phyloP scores from a whole-genome alignment of 2,797 vertebrate genomes.

The Protonibea diacanthus region DNA sequence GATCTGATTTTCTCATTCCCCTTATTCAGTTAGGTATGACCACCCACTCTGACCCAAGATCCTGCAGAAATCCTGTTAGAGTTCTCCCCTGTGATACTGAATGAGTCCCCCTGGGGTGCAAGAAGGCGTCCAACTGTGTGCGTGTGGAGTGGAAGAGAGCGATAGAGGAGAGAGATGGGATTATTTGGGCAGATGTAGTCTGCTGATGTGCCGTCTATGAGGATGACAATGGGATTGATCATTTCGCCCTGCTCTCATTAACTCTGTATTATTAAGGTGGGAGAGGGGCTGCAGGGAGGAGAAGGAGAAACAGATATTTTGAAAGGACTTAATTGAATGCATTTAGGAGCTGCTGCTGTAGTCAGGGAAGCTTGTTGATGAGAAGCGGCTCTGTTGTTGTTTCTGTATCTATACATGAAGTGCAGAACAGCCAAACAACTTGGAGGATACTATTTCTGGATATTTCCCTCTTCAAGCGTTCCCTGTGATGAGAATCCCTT shows the following conservation, averaged over 20 bases:
- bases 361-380: conserved; percentile 15
- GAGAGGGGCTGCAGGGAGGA: background rate
- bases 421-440: conserved; percentile 32
- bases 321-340: conserved; percentile 19
- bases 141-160: conserved; percentile 28
- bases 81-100: conserved; percentile 37
- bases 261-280: conserved; percentile 58
- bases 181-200: conserved; percentile 62
- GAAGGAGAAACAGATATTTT: conserved; percentile 6
- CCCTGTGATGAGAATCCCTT: conserved; percentile 44
- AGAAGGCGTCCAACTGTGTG: conserved; percentile 33
- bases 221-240: conserved; percentile 72
- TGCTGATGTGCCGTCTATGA: conserved; percentile 42
- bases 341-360: conserved; percentile 16
- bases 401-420: conserved; percentile 21
- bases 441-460: conserved; percentile 50
- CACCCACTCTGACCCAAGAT: conserved; percentile 71
- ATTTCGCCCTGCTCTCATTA: conserved; percentile 66
- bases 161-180: conserved; percentile 23
- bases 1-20: conserved; percentile 71
- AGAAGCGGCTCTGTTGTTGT: conserved; percentile 24
- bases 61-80: conserved; percentile 76
- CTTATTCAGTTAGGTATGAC: conserved; percentile 69
- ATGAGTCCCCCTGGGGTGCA: conserved; percentile 53
- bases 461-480: conserved; percentile 25